These are phyloP conservation scores for Gymnosoma rotundatum DNA, from an alignment of 2,888 invertebrate genomes.

Conservation along the genomic window DNA sequence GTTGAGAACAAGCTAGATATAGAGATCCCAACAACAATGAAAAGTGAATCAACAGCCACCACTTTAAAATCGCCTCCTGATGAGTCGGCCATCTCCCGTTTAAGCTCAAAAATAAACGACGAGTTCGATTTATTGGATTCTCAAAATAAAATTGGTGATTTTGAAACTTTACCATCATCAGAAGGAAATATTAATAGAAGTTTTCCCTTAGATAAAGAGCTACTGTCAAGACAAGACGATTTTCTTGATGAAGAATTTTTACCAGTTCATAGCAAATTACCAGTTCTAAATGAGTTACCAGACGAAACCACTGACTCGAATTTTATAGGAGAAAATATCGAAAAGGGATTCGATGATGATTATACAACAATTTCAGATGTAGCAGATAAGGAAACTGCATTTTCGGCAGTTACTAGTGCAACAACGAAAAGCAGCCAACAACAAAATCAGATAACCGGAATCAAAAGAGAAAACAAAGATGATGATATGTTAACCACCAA, in stretches of 20 bases:
- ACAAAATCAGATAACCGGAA: background rate
- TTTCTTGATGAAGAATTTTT: constrained; percentile 41
- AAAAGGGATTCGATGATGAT: constrained; percentile 4
- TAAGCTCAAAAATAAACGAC: background rate
- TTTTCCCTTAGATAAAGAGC: background rate
- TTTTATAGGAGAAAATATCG: background rate
- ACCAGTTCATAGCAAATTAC: constrained; percentile 21
- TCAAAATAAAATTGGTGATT: background rate
- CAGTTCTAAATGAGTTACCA: background rate
- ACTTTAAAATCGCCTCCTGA: background rate
- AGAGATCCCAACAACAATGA: background rate
- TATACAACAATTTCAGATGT: constrained; percentile 11
- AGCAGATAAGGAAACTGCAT: background rate
- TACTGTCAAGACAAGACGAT: constrained; percentile 4
- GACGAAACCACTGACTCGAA: constrained; percentile 3
- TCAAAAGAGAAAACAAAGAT: background rate
- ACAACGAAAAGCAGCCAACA: background rate
- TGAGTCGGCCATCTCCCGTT: background rate
- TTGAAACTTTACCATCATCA: too few relatives aligned
- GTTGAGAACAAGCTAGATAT: background rate
- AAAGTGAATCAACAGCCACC: too few relatives aligned
- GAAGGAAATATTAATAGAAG: background rate
- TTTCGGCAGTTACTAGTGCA: background rate
- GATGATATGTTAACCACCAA: too few relatives aligned
- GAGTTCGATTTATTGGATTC: background rate